phyloP scores from a whole-genome alignment of 2,113 vertebrate species.

The Calidris pygmaea region DNA sequence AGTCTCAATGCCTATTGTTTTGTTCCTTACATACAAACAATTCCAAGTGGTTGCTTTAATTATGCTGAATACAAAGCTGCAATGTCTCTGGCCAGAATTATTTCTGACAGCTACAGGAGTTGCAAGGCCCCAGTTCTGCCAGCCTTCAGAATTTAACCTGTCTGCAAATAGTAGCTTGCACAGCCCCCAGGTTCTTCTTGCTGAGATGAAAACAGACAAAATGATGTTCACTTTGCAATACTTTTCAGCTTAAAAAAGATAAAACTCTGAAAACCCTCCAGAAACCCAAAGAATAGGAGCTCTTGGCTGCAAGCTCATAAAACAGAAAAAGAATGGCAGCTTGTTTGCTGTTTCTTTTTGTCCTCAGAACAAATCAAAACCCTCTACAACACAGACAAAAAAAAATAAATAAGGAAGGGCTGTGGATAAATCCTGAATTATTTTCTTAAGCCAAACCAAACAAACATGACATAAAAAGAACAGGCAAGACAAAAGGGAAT shows the following conservation, averaged over 20 bases:
- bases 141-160: neutral
- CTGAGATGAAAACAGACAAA: neutral
- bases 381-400: neutral
- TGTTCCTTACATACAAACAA: conserved; percentile 2
- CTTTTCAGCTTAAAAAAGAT: neutral
- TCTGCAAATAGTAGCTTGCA: neutral
- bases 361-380: neutral
- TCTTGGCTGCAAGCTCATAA: neutral
- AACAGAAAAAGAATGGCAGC: neutral
- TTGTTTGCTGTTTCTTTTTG: neutral
- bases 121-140: neutral
- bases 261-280: neutral
- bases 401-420: neutral
- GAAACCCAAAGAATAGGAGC: neutral
- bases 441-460: neutral
- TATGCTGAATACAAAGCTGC: neutral
- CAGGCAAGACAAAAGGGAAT: neutral
- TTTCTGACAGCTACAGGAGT: neutral
- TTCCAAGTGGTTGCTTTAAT: conserved; percentile 34
- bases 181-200: neutral
- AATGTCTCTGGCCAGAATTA: neutral
- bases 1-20: conserved; percentile 53
- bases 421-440: neutral
- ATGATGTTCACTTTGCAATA: neutral
- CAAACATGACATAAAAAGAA: neutral